Conservation (phyloP, 2,888 invertebrate genomes). For the Conomelus anceps region DNA sequence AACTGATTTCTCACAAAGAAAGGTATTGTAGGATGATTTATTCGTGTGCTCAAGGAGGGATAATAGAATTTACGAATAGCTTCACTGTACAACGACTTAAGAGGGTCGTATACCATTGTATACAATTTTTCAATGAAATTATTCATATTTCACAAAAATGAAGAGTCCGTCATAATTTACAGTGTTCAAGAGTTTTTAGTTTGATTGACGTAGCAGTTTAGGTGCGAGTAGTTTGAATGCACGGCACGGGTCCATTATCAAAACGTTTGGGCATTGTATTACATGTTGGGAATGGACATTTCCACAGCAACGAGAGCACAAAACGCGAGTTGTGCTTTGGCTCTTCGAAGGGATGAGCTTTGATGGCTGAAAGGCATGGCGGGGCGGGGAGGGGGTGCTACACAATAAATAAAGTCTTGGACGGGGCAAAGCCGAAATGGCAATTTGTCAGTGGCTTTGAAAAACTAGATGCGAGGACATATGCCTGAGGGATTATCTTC, state of each 20-base stretch:
- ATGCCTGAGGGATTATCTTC: slow-evolving; percentile 24
- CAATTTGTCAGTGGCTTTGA: slow-evolving; percentile 28
- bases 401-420: background rate
- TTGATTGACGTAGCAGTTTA: background rate
- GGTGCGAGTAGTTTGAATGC: background rate
- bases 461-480: slow-evolving; percentile 25
- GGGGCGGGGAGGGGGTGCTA: background rate
- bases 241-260: background rate
- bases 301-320: background rate
- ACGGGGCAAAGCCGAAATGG: slow-evolving; percentile 23
- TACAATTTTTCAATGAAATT: too few relatives aligned
- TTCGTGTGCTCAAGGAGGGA: too few relatives aligned
- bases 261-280: background rate
- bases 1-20: too few relatives aligned
- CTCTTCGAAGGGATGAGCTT: background rate
- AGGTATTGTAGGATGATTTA: too few relatives aligned
- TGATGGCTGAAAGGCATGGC: slow-evolving; percentile 14
- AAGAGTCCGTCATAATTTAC: background rate
- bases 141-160: too few relatives aligned
- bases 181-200: background rate
- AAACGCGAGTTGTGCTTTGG: background rate
- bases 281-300: background rate
- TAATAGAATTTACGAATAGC: too few relatives aligned
- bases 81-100: too few relatives aligned
- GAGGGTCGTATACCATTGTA: too few relatives aligned